Evolutionary conservation across 2,113 vertebrate genomes (phyloP).

Genomic region (Brachypodius melanocephalos): DNA sequence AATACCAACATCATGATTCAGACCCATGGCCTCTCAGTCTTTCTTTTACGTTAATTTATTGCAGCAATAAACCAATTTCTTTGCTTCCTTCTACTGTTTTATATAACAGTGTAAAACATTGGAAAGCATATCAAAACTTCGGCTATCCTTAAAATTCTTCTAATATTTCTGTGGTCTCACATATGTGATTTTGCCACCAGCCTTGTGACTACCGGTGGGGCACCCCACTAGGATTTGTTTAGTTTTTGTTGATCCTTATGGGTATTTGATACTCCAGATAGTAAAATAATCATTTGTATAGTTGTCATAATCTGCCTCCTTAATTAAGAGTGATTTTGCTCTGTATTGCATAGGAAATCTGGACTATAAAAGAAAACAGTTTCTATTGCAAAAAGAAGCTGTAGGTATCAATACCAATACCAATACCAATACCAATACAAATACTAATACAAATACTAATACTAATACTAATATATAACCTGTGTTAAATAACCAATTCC

Average conservation of each 20-base stretch:
- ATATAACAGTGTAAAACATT: neutral
- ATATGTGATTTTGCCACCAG: neutral
- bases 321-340: neutral
- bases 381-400: neutral
- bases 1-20: slow-evolving; percentile 50
- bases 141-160: neutral
- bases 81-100: slow-evolving; percentile 4
- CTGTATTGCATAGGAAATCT: neutral
- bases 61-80: slow-evolving; percentile 14
- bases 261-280: neutral
- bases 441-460: neutral
- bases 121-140: neutral
- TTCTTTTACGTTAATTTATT: slow-evolving; percentile 34
- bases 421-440: neutral
- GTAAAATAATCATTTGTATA: neutral
- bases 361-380: neutral
- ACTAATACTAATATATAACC: too few relatives aligned
- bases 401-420: too few relatives aligned
- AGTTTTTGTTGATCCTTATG: neutral
- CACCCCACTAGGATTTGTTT: neutral
- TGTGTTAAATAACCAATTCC: neutral
- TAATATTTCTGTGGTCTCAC: neutral
- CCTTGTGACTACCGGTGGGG: neutral
- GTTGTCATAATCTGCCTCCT: neutral
- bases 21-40: neutral